Percentiles rank a stretch among this genome's conserved stretches.
Evolutionary conservation across 1,140 invertebrate species (phyloP).

Genomic region (Psilanteris sp.): DNA sequence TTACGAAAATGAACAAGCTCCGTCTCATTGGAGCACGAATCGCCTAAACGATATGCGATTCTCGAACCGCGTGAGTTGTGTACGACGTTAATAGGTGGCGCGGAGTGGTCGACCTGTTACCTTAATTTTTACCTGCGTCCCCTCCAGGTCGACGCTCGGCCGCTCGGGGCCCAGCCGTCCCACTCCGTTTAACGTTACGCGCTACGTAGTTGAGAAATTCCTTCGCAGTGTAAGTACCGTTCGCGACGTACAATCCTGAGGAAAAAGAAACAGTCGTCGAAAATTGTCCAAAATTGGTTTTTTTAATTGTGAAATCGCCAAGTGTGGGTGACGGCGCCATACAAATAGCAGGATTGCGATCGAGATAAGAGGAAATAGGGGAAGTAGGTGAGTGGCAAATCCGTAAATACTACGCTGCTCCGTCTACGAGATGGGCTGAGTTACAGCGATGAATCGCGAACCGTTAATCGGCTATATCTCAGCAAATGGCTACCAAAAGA

Average conservation of each 20-base stretch:
- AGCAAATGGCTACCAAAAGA: constrained; percentile 54
- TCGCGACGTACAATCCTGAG: constrained; percentile 11
- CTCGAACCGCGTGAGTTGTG: constrained; percentile 6
- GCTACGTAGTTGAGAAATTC: constrained; percentile 66
- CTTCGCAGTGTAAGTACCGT: constrained; percentile 48
- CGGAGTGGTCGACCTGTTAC: constrained; percentile 67
- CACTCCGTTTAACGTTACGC: constrained; percentile 38
- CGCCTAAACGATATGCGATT: too few relatives aligned
- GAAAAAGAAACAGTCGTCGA: constrained; percentile 21
- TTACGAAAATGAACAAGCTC: too few relatives aligned
- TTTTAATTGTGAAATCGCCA: constrained; percentile 4
- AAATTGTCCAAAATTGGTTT: constrained; percentile 5
- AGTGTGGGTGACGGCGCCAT: constrained; percentile 1
- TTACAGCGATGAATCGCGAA: constrained; percentile 49
- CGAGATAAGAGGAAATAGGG: constrained; percentile 12
- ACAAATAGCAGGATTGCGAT: constrained; percentile 12
- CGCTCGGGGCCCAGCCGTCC: constrained; percentile 46
- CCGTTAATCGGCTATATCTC: constrained; percentile 63
- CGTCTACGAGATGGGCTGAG: constrained; percentile 38
- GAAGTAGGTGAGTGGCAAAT: constrained; percentile 57
- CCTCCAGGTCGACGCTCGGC: constrained; percentile 17
- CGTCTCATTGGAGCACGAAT: too few relatives aligned
- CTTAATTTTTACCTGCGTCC: constrained; percentile 69
- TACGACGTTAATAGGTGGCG: constrained; percentile 64
- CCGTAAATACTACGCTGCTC: constrained; percentile 18